Percentiles rank a stretch among this genome's conserved stretches.
phyloP scores from a whole-genome alignment of 1,140 invertebrate species.

The Caerostris darwini region DNA sequence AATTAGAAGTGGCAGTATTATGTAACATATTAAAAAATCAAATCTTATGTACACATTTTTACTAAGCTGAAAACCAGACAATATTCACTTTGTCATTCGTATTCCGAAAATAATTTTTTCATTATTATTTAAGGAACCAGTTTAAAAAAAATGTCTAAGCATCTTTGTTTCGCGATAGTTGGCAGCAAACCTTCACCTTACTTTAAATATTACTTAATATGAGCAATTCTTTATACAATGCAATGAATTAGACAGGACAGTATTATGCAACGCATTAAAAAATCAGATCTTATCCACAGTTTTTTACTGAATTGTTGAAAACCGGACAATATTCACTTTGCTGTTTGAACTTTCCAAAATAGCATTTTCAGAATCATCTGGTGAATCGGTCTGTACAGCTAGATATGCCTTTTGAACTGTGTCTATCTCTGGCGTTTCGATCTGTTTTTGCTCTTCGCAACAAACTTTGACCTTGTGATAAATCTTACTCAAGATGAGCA shows the following conservation, averaged over 20 bases:
- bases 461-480: background rate
- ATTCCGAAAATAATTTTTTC: no score
- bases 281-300: background rate
- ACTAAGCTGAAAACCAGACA: no score
- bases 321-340: slow-evolving; percentile 20
- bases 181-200: no score
- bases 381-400: background rate
- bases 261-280: background rate
- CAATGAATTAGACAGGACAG: background rate
- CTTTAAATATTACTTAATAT: background rate
- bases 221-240: background rate
- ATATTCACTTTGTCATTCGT: no score
- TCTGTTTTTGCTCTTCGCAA: background rate
- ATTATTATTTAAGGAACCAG: no score
- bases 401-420: slow-evolving; percentile 52
- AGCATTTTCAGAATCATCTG: background rate
- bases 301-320: background rate
- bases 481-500: slow-evolving; percentile 56
- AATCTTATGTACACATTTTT: no score
- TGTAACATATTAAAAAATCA: no score
- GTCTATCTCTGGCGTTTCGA: slow-evolving; percentile 59
- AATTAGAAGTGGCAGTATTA: no score
- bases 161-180: no score
- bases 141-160: no score
- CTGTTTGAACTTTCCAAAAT: background rate